phyloP scores from a whole-genome alignment of 2,888 invertebrate genomes.

The Amphipyra tragopoginis region DNA sequence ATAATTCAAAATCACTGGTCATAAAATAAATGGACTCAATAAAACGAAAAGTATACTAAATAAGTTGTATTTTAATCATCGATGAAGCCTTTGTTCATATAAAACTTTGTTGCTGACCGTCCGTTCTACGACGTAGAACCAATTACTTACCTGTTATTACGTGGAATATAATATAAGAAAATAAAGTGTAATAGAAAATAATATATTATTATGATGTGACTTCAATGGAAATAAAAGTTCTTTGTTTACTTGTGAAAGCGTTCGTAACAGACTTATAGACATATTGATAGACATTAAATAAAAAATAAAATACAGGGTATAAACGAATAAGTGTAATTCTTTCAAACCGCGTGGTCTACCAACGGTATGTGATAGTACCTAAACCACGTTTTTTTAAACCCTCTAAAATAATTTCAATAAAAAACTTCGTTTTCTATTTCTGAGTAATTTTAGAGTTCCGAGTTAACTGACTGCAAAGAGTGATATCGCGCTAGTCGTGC shows the following conservation, averaged over 20 bases:
- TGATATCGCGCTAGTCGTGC: no score
- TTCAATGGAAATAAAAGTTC: conserved; percentile 7
- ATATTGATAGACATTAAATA: conserved; percentile 1
- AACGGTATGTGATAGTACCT: no score
- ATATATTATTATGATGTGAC: background rate
- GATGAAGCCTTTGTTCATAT: conserved; percentile 1
- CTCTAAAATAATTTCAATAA: no score
- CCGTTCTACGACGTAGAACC: background rate
- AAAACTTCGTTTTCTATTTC: no score
- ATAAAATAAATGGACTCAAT: background rate
- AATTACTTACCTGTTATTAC: conserved; percentile 20
- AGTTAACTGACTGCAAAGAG: no score
- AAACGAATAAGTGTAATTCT: no score
- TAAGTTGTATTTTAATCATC: conserved; percentile 21
- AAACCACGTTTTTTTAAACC: no score
- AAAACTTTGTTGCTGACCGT: background rate
- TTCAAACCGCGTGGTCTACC: no score
- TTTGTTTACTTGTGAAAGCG: conserved; percentile 4
- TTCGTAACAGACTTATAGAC: background rate
- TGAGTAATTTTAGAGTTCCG: no score
- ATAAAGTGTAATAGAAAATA: background rate
- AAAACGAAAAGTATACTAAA: conserved; percentile 9
- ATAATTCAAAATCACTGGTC: conserved; percentile 2
- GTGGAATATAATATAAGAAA: conserved; percentile 23
- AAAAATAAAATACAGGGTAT: background rate